Evolutionary conservation across 2,113 vertebrate species (phyloP).

Genomic region (Anarrhichthys ocellatus): DNA sequence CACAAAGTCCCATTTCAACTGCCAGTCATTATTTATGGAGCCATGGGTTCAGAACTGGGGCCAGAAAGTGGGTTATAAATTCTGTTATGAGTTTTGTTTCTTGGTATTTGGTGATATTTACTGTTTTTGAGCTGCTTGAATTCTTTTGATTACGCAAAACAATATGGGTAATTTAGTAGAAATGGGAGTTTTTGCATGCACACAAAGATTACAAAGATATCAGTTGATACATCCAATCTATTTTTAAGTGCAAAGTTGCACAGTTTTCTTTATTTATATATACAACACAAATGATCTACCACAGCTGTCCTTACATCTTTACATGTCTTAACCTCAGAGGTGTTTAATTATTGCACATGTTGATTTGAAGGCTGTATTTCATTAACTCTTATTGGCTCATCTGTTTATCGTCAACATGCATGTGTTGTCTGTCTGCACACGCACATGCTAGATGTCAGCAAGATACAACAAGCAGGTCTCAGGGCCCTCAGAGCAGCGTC

Average conservation of each 20-base stretch:
- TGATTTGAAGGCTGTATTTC: neutral
- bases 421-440: constrained; percentile 15
- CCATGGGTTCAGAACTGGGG: constrained; percentile 51
- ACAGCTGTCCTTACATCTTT: neutral
- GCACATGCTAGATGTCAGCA: constrained; percentile 16
- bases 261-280: neutral
- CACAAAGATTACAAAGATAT: neutral
- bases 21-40: constrained; percentile 79
- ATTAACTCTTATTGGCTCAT: constrained; percentile 15
- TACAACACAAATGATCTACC: neutral
- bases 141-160: neutral
- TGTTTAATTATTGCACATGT: neutral
- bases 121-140: constrained; percentile 6
- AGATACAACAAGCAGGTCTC: neutral
- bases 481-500: constrained; percentile 23
- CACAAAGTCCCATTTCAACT: constrained; percentile 85
- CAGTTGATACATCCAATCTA: neutral
- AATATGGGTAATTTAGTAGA: neutral
- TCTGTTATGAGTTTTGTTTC: constrained; percentile 23
- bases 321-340: neutral
- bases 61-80: constrained; percentile 50
- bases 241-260: neutral
- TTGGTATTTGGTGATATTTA: constrained; percentile 25
- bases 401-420: constrained; percentile 19
- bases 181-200: neutral